Conservation (phyloP, 2,797 vertebrate genomes). For the Chrysolophus pictus region DNA sequence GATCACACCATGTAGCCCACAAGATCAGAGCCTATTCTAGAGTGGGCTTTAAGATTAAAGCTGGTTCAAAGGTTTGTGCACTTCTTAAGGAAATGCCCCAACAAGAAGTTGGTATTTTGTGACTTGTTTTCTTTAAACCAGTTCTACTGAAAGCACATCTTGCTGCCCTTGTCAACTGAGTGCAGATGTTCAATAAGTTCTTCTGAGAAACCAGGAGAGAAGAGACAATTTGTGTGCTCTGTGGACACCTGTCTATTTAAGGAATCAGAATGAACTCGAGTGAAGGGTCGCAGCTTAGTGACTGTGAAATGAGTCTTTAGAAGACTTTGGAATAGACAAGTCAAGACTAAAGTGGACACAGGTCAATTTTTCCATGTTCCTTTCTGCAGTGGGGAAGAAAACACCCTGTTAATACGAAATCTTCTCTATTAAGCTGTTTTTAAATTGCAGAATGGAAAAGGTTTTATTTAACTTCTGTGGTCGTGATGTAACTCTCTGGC, state of each 20-base stretch:
- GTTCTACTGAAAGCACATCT: not conserved
- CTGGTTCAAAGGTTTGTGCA: not conserved
- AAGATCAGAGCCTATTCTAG: not conserved
- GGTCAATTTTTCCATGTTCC: slow-evolving; percentile 48
- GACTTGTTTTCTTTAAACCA: not conserved
- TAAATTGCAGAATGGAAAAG: slow-evolving; percentile 36
- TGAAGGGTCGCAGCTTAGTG: slow-evolving; percentile 22
- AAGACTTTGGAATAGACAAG: slow-evolving; percentile 10
- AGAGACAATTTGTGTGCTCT: not conserved
- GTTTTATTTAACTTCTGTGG: slow-evolving; percentile 15
- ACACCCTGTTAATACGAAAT: slow-evolving; percentile 56
- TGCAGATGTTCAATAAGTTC: not conserved
- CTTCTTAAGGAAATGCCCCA: not conserved
- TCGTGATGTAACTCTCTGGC: not conserved
- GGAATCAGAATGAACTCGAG: slow-evolving; percentile 23
- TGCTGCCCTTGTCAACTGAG: not conserved
- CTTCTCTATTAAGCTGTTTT: slow-evolving; percentile 9
- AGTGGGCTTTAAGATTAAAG: not conserved
- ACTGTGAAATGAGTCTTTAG: not conserved
- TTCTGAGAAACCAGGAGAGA: not conserved
- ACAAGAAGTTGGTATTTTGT: not conserved
- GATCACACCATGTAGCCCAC: rapidly evolving
- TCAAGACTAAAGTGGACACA: slow-evolving; percentile 36
- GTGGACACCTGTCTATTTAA: slow-evolving; percentile 7
- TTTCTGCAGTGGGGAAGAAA: not conserved